Base-by-base conservation (phyloP, 2,797 vertebrate genomes). In the Ctenopoma multispine region DNA sequence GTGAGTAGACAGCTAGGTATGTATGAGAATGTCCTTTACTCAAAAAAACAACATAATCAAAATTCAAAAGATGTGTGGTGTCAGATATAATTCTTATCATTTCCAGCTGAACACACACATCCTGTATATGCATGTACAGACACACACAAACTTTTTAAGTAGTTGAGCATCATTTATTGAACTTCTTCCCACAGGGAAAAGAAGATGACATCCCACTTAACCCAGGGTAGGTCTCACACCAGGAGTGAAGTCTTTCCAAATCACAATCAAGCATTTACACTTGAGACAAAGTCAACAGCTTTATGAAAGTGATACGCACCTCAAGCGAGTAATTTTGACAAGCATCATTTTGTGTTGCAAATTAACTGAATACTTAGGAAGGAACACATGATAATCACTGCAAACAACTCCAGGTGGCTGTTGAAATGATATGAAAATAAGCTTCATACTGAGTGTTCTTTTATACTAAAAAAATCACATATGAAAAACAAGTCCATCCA, bases 101-200 rank as follows among this genome's bases (percentile, higher is more conserved):
- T 81, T 87, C 63, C 38, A 60, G 60, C 55, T 63, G 66, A 86
- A 81, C 57, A 51, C 34, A 11, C 51, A 46, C 29, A 10, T 61
- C 48, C 31, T 57, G 57, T 55, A 53, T 81, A 57, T 71, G 17
- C 59, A 62, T 65, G 51, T 55, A 58, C 36, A 62, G 4, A 56
- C 44, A 53, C 54, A 53, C 54, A 46, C 34, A 54, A 4, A 24
- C 31, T 43, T 51, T 54, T 1, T n/a, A 53, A 59, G 31, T 29
- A 68, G 68, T 72, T 80, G 40, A 54, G 36, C 69, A 87, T 91
- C 65, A 88, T 86, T 89, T 87, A 89, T 82, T 90, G 76, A 86
- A 83, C 55, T 56, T 83, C 51, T 54, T 43, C 66, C 64, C 54
- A 64, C 47, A 62, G 78, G 65, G 59, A 62, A 59, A 73, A 18